Evolutionary conservation across 2,888 invertebrate species (phyloP).

Genomic region (Crepidodera aurea): DNA sequence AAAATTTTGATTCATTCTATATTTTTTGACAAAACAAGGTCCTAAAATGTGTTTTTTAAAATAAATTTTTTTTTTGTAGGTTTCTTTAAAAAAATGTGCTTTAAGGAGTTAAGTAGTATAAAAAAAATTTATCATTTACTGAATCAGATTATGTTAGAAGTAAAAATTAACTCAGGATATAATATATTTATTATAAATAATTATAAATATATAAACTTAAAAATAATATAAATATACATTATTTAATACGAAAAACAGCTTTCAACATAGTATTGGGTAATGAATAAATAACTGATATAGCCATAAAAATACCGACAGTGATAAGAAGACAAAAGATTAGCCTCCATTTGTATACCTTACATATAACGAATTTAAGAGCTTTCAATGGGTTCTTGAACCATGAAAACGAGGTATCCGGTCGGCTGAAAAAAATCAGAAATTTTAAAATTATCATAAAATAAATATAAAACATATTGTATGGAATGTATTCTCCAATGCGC

Average conservation of each 20-base stretch:
- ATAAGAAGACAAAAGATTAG: conserved; percentile 55
- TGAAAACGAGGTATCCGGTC: conserved; percentile 70
- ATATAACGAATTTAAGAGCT: conserved; percentile 58
- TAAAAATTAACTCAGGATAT: no score
- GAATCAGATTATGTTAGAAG: no score
- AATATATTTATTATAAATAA: neutral
- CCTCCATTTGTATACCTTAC: conserved; percentile 60
- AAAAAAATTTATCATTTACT: no score
- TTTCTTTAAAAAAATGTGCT: no score
- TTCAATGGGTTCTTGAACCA: conserved; percentile 67
- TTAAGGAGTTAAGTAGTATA: no score
- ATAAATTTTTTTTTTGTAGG: no score
- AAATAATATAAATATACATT: conserved; percentile 1
- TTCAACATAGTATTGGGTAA: conserved; percentile 57
- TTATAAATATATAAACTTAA: neutral
- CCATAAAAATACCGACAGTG: conserved; percentile 55
- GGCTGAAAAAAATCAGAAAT: conserved; percentile 60
- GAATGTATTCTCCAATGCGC: no score
- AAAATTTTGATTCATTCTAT: no score
- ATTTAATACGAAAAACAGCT: neutral
- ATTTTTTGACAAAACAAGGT: no score
- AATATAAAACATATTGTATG: no score
- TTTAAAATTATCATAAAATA: no score
- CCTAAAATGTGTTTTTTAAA: no score
- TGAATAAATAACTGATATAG: conserved; percentile 59